Base-by-base conservation (phyloP, 1,140 invertebrate genomes). In the Sminthurides bifidus region DNA sequence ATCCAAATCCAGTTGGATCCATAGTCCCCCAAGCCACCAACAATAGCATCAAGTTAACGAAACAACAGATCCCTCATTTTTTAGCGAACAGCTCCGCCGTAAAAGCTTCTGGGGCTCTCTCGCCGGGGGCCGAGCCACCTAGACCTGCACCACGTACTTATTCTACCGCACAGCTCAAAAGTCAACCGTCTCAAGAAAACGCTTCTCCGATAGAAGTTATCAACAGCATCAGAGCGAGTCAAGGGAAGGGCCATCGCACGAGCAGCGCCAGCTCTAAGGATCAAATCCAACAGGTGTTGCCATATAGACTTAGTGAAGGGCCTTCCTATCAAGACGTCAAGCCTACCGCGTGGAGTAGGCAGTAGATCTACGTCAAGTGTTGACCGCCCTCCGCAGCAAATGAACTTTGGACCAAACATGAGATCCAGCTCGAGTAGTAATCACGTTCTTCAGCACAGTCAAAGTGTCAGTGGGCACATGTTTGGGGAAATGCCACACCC, bases 31-130 rank as follows among this genome's bases (percentile, higher is more conserved):
- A 52, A 10, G 27, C 24, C 2, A 3, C 54, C 17, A 30, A 46
- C 1, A 35, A 29, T 17, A 23, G 21, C n/a, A 24, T 30, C 0
- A 51, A 52, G 23, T 26, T 21, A 24, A 31, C 49, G 12, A 61
- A 58, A 33, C 63, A 65, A 24, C 63, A 65, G 43, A 45, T 65
- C 2, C 63, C 63, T 12, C 43, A 62, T 2, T 54, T 59, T 48
- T 52, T 65, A 19, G 63, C 63, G 30, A 46, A 4, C 54, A 45
- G 10, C 35, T 58, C 60, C 4, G 55, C 60, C 8, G 49, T 55
- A 3, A 62, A 62, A 58, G 27, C 31, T 23, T 35, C 24, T 14
- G 15, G 27, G 14, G 23, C 19, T 5, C 10, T 27, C 2, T 26
- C 54, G 12, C 45, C 37, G 4, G 33, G 30, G 14, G 12, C 44